Conservation (phyloP, 2,888 invertebrate species). For the Liodrosophila aerea region DNA sequence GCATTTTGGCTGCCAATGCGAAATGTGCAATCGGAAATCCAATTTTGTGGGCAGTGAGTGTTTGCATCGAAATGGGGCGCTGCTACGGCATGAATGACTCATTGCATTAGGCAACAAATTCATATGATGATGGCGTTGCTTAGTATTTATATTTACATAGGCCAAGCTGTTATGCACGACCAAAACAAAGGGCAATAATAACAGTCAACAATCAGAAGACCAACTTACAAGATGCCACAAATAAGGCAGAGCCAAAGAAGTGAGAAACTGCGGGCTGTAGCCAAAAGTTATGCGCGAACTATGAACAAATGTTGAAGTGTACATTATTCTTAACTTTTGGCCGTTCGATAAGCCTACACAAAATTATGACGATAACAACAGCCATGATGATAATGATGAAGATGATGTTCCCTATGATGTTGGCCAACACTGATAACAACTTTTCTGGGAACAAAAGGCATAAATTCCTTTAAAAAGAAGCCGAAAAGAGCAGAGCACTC, state of each 20-base stretch:
- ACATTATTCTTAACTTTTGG: constrained; percentile 67
- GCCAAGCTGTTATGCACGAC: no score
- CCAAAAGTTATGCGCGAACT: constrained; percentile 55
- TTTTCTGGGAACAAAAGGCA: constrained; percentile 29
- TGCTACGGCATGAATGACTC: constrained; percentile 52
- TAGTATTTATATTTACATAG: constrained; percentile 44
- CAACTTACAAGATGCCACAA: neutral
- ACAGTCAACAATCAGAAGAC: constrained; percentile 21
- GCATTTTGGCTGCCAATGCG: constrained; percentile 23
- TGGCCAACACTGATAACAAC: constrained; percentile 43
- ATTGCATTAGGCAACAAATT: constrained; percentile 16
- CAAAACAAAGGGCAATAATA: constrained; percentile 10
- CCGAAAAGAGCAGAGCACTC: neutral
- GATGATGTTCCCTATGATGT: constrained; percentile 58
- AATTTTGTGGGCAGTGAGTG: constrained; percentile 54
- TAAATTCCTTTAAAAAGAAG: constrained; percentile 9
- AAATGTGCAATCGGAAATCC: constrained; percentile 42
- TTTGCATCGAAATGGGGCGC: constrained; percentile 19
- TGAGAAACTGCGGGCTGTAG: constrained; percentile 22
- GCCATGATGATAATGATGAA: constrained; percentile 33
- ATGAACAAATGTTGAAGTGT: constrained; percentile 59
- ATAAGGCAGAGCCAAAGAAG: constrained; percentile 1
- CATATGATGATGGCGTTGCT: constrained; percentile 44
- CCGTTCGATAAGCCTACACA: constrained; percentile 62
- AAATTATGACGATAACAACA: constrained; percentile 59